A percentile compares a stretch with the other conserved stretches of the same genome.
phyloP scores from a whole-genome alignment of 2,113 vertebrate species.

The Oncorhynchus clarkii region DNA sequence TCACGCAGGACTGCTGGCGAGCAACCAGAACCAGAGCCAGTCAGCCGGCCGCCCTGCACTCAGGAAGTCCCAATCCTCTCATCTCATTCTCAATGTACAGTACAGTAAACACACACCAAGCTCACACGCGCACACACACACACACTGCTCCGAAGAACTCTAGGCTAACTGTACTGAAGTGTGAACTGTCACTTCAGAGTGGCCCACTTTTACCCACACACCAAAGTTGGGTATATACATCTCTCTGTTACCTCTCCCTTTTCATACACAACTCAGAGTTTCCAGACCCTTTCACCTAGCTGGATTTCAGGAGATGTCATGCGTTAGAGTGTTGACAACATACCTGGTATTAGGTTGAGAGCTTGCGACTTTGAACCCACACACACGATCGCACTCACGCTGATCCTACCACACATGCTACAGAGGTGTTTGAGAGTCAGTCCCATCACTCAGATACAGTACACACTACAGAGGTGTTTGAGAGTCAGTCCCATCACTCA shows the following conservation, averaged over 20 bases:
- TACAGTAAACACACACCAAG: slow-evolving; percentile 2
- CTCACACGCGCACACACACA: not conserved
- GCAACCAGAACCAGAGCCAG: slow-evolving; percentile 28
- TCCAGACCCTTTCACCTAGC: too few relatives aligned
- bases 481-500: too few relatives aligned
- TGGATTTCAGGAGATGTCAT: not conserved
- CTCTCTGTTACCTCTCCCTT: too few relatives aligned
- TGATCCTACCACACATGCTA: slow-evolving; percentile 13
- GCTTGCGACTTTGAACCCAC: not conserved
- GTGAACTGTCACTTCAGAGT: too few relatives aligned
- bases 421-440: not conserved
- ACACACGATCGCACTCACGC: not conserved
- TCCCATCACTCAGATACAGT: too few relatives aligned
- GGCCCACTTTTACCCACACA: too few relatives aligned
- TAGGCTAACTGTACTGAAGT: too few relatives aligned
- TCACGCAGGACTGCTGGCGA: slow-evolving; percentile 53
- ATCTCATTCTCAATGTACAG: slow-evolving; percentile 11
- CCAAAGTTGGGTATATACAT: too few relatives aligned
- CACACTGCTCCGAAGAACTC: not conserved
- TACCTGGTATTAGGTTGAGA: not conserved
- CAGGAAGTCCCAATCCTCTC: slow-evolving; percentile 22
- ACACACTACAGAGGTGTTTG: too few relatives aligned
- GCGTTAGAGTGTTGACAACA: not conserved
- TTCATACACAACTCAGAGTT: too few relatives aligned
- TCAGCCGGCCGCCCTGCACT: slow-evolving; percentile 38